Evolutionary conservation across 2,113 vertebrate species (phyloP).

Genomic region (Chloropsis cyanopogon): DNA sequence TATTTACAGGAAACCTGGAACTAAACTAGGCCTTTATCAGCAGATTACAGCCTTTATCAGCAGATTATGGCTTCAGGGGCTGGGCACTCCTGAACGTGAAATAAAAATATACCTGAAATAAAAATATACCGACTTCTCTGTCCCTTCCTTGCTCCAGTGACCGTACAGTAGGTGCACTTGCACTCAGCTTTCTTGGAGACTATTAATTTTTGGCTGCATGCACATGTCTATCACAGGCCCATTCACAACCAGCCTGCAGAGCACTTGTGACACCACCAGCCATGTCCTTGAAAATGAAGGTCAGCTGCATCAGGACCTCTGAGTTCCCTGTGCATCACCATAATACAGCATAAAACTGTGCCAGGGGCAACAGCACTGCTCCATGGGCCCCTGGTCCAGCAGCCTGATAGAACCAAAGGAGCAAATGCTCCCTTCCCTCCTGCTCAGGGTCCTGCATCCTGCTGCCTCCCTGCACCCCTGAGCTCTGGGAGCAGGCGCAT

Average conservation of each 20-base stretch:
- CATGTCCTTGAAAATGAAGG: not conserved
- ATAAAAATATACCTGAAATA: not conserved
- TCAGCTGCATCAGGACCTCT: not conserved
- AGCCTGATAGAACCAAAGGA: not conserved
- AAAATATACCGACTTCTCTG: not conserved
- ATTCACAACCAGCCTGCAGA: not conserved
- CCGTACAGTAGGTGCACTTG: not conserved
- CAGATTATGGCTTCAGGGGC: not conserved
- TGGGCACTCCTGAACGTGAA: not conserved
- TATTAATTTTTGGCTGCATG: not conserved
- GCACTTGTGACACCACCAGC: not conserved
- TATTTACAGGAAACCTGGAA: not conserved
- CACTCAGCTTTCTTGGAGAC: slow-evolving; percentile 17
- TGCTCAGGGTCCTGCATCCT: rapidly evolving
- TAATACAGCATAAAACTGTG: rapidly evolving
- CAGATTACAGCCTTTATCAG: not conserved
- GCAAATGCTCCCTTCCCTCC: not conserved
- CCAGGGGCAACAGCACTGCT: not conserved
- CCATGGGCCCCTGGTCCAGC: rapidly evolving
- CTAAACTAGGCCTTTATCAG: not conserved
- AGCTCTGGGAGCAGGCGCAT: rapidly evolving
- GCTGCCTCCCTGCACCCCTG: not conserved
- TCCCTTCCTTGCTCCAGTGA: not conserved
- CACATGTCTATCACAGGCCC: not conserved
- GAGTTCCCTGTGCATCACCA: not conserved